phyloP scores from a whole-genome alignment of 1,140 invertebrate genomes.

The Cotesia glomerata region DNA sequence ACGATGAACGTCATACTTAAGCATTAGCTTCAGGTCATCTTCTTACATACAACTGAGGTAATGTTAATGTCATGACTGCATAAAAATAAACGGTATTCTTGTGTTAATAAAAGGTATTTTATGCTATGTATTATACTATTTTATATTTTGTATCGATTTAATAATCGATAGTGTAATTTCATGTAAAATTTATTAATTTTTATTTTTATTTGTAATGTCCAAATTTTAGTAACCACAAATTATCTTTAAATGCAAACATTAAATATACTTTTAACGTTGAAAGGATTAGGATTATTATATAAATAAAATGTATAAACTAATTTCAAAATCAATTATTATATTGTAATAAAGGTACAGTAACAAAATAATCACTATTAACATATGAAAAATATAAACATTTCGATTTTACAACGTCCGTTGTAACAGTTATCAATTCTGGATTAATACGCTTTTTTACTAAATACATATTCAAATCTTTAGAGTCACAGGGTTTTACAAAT shows the following conservation, averaged over 20 bases:
- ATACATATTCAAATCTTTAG: background rate
- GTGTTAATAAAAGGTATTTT: background rate
- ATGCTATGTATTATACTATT: background rate
- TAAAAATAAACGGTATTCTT: background rate
- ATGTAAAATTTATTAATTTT: background rate
- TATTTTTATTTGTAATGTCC: background rate
- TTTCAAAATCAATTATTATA: background rate
- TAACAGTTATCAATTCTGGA: slow-evolving; percentile 14
- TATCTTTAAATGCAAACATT: background rate
- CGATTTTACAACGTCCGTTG: slow-evolving; percentile 1
- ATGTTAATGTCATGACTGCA: background rate
- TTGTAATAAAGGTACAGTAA: background rate
- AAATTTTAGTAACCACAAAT: background rate
- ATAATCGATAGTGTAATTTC: background rate
- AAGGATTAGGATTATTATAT: background rate
- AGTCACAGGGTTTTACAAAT: background rate
- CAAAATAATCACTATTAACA: slow-evolving; percentile 10
- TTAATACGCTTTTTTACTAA: slow-evolving; percentile 3
- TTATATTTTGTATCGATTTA: background rate
- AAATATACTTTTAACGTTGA: background rate
- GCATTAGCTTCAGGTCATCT: background rate
- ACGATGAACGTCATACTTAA: slow-evolving; percentile 6
- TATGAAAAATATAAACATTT: slow-evolving; percentile 19
- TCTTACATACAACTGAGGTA: background rate
- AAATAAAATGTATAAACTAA: background rate